A percentile compares a stretch with the other conserved stretches of the same genome.
These are phyloP conservation scores for Ganaspis brasiliensis DNA, from an alignment of 2,888 invertebrate species.

Conservation along the genomic window DNA sequence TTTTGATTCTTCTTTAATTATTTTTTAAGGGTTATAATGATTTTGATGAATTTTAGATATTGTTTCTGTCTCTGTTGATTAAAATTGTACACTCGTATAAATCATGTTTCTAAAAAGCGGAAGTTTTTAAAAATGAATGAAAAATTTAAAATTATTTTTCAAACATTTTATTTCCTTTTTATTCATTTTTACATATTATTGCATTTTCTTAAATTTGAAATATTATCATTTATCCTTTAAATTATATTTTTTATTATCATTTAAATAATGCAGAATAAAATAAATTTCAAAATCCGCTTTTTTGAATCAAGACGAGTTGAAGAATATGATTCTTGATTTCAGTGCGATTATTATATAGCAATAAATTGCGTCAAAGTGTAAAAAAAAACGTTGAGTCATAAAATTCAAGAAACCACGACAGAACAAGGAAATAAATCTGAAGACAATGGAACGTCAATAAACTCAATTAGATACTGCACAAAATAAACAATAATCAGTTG, in stretches of 20 bases:
- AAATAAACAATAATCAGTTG: constrained; percentile 3
- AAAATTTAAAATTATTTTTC: no score
- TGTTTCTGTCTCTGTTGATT: not conserved
- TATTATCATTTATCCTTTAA: no score
- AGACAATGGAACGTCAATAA: constrained; percentile 15
- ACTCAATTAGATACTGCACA: not conserved
- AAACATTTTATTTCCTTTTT: no score
- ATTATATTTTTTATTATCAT: no score
- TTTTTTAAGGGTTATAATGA: not conserved
- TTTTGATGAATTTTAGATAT: not conserved
- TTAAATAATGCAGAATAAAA: constrained; percentile 1
- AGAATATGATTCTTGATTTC: not conserved
- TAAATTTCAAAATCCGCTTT: not conserved
- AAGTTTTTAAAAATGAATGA: no score
- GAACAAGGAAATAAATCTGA: constrained; percentile 5
- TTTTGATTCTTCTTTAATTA: constrained; percentile 12
- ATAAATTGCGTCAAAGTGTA: not conserved
- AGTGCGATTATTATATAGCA: not conserved
- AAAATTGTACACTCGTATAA: no score
- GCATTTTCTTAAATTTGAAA: no score
- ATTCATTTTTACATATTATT: no score
- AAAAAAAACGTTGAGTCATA: not conserved
- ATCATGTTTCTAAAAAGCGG: no score
- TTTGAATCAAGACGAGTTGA: not conserved
- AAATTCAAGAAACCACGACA: not conserved